Percentiles rank a stretch among this genome's conserved stretches.
Conservation (phyloP, 1,140 invertebrate genomes). For the Zaprionus vittiger region DNA sequence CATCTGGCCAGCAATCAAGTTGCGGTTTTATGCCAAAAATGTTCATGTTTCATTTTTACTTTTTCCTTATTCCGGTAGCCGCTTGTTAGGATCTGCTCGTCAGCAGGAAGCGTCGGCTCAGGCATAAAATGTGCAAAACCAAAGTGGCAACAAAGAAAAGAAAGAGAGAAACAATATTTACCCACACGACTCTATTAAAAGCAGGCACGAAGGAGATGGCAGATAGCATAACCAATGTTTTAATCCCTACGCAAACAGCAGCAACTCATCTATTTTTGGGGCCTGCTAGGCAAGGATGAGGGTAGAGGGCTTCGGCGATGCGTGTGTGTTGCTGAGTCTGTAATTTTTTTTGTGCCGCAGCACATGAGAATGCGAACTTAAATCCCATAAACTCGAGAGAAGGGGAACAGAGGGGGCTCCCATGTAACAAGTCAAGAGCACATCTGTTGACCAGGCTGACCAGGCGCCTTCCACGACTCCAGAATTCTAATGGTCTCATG, state of each 20-base stretch:
- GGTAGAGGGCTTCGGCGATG: slow-evolving; percentile 17
- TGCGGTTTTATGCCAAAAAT: slow-evolving; percentile 40
- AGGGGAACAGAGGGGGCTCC: no score
- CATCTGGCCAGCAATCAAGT: slow-evolving; percentile 51
- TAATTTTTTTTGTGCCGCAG: slow-evolving; percentile 50
- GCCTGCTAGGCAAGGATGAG: not conserved
- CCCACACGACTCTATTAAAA: slow-evolving; percentile 75
- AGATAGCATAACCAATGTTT: slow-evolving; percentile 44
- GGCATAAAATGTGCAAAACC: slow-evolving; percentile 41
- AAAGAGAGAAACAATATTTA: slow-evolving; percentile 59
- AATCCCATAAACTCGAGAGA: slow-evolving; percentile 56
- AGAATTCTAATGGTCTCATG: slow-evolving; percentile 52
- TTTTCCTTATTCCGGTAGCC: slow-evolving; percentile 15
- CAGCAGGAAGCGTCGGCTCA: slow-evolving; percentile 33
- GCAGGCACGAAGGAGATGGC: slow-evolving; percentile 54
- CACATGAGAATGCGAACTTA: slow-evolving; percentile 60
- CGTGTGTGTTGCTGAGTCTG: slow-evolving; percentile 34
- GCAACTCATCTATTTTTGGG: slow-evolving; percentile 50
- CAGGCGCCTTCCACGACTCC: slow-evolving; percentile 33
- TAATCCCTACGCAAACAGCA: slow-evolving; percentile 67
- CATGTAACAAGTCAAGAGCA: slow-evolving; percentile 46
- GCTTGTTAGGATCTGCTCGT: slow-evolving; percentile 58
- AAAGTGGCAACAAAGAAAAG: slow-evolving; percentile 31
- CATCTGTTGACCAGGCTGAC: slow-evolving; percentile 47
- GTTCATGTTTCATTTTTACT: slow-evolving; percentile 19